These are phyloP conservation scores for Dicrostonyx torquatus DNA, from an alignment of 2,797 vertebrate genomes.

Conservation along the genomic window DNA sequence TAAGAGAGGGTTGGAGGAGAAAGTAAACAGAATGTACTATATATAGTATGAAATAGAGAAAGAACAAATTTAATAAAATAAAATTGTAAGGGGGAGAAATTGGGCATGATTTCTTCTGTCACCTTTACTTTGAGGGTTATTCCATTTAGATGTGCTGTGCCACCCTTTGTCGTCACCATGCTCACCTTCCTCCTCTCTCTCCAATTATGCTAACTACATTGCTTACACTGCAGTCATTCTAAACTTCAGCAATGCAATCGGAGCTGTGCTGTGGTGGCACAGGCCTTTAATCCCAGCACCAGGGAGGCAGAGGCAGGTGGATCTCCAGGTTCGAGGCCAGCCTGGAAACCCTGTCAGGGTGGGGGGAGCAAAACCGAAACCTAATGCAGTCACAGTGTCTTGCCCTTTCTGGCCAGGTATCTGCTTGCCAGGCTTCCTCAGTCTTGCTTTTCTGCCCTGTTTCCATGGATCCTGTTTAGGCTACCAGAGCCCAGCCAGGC, in stretches of 20 bases:
- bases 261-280: not conserved
- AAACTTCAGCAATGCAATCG: not conserved
- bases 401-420: not conserved
- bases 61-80: not conserved
- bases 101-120: not conserved
- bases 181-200: no score
- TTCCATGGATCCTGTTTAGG: accelerated
- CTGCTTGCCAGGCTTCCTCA: no score
- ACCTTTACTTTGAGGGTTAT: not conserved
- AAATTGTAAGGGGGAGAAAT: not conserved
- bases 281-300: not conserved
- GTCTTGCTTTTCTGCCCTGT: accelerated
- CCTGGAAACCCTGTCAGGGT: not conserved
- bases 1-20: not conserved
- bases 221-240: not conserved
- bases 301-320: not conserved
- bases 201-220: accelerated
- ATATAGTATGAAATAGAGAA: not conserved
- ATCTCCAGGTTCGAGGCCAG: not conserved
- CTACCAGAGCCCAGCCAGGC: accelerated
- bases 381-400: not conserved
- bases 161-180: accelerated
- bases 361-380: not conserved
- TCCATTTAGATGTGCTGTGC: not conserved
- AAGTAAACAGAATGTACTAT: not conserved